Conservation (phyloP, 53 echinoderm and acorn worm species). For the Pentamera pediparva region DNA sequence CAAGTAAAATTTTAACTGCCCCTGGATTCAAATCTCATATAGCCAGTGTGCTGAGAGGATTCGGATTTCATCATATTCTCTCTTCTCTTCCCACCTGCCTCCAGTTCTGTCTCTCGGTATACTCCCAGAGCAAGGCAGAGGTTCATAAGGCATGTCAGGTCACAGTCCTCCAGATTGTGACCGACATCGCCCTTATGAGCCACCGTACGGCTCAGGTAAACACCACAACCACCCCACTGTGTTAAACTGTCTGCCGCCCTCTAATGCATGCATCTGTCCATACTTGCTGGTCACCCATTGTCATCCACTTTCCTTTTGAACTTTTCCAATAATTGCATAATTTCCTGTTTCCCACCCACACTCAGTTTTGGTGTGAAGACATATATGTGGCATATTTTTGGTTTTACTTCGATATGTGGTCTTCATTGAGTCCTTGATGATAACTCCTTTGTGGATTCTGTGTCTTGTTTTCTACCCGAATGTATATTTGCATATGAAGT, state of each 20-base stretch:
- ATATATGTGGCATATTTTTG: no score
- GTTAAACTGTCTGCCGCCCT: not conserved
- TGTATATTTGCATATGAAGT: no score
- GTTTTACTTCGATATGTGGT: no score
- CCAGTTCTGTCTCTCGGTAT: constrained; percentile 83
- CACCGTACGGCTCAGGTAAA: constrained; percentile 35
- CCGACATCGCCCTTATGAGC: constrained; percentile 54
- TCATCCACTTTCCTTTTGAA: not conserved
- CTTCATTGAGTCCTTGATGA: no score
- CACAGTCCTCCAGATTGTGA: constrained; percentile 76
- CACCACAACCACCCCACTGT: not conserved
- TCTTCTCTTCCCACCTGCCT: not conserved
- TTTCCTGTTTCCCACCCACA: no score
- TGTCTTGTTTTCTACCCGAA: no score
- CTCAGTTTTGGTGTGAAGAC: no score
- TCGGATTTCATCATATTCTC: not conserved
- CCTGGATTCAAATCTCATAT: not conserved
- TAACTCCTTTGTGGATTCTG: no score
- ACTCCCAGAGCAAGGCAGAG: constrained; percentile 63
- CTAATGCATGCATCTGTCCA: not conserved
- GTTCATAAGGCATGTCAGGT: constrained; percentile 74
- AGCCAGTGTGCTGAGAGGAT: not conserved
- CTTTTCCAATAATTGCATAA: no score
- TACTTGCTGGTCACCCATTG: not conserved
- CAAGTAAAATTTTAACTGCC: not conserved